These are phyloP conservation scores for Platycheirus rosarum DNA, from an alignment of 2,888 invertebrate genomes.

Conservation along the genomic window DNA sequence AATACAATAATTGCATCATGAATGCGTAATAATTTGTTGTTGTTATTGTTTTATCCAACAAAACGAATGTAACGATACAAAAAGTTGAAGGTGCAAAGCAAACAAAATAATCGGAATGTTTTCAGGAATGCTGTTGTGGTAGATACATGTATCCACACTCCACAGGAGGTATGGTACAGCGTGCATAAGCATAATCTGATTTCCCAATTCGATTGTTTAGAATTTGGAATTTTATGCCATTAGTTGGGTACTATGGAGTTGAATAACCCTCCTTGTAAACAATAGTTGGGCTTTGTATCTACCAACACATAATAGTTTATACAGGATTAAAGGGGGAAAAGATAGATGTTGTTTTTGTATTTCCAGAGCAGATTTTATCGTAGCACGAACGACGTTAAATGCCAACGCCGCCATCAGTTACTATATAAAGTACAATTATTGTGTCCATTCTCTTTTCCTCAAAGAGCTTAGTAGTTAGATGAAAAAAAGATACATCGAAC, in stretches of 20 bases:
- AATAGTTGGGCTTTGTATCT: no score
- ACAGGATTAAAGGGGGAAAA: no score
- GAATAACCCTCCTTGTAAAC: constrained; percentile 42
- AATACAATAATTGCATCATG: constrained; percentile 43
- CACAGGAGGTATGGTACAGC: no score
- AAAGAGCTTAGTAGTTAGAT: constrained; percentile 16
- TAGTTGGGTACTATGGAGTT: constrained; percentile 32
- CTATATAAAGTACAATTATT: constrained; percentile 40
- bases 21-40: constrained; percentile 38
- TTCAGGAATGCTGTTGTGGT: constrained; percentile 11
- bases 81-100: constrained; percentile 10
- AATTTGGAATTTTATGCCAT: constrained; percentile 33
- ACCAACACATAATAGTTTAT: constrained; percentile 28
- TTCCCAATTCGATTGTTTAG: constrained; percentile 56
- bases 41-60: background rate
- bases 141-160: background rate
- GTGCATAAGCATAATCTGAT: constrained; percentile 47
- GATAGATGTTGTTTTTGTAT: background rate
- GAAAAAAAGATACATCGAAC: constrained; percentile 38
- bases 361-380: constrained; percentile 46
- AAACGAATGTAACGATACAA: constrained; percentile 31
- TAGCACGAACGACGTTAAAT: constrained; percentile 52
- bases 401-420: constrained; percentile 23
- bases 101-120: constrained; percentile 20
- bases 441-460: constrained; percentile 42